phyloP scores from a whole-genome alignment of 2,888 invertebrate species.

The Epirrhoe tristata region DNA sequence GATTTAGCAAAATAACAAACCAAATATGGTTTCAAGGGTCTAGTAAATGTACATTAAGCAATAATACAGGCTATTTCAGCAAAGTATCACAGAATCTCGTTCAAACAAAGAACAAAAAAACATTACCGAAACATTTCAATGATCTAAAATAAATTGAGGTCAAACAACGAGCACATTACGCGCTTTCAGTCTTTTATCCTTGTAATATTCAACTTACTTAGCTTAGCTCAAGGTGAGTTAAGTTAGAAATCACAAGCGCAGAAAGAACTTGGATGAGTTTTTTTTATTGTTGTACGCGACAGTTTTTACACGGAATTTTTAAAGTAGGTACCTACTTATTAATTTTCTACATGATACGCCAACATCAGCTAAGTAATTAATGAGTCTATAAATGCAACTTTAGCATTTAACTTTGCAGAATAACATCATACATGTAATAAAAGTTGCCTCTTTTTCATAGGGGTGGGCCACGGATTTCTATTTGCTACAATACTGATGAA shows the following conservation, averaged over 20 bases:
- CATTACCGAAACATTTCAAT: conserved; percentile 23
- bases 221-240: conserved; percentile 52
- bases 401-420: too few species aligned
- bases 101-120: conserved; percentile 1
- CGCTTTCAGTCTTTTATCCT: conserved; percentile 61
- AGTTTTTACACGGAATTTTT: too few species aligned
- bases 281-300: background rate
- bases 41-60: background rate
- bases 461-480: too few species aligned
- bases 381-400: too few species aligned
- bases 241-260: conserved; percentile 43
- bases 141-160: conserved; percentile 53
- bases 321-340: too few species aligned
- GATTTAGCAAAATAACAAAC: background rate
- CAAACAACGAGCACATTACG: conserved; percentile 49
- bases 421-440: too few species aligned
- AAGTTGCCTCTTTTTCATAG: too few species aligned
- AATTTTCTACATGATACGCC: too few species aligned
- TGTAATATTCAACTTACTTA: conserved; percentile 55
- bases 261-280: background rate
- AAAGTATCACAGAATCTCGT: background rate
- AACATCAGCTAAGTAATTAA: too few species aligned
- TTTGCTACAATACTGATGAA: too few species aligned
- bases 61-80: background rate
- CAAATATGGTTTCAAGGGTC: background rate